phyloP scores from a whole-genome alignment of 2,113 vertebrate species.

The Eurystomus gularis region DNA sequence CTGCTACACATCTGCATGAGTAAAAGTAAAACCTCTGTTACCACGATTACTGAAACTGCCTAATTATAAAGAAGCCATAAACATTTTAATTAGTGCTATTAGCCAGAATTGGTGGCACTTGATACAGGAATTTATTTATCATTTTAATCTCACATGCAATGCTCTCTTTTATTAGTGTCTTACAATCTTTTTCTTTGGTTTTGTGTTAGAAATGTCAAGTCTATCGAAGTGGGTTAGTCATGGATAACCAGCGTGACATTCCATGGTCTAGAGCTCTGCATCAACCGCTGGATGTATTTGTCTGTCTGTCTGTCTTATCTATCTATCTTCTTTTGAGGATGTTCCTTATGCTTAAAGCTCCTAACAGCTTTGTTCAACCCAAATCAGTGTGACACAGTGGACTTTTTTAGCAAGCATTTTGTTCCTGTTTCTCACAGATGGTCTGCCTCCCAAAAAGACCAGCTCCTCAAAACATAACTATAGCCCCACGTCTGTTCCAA shows the following conservation, averaged over 20 bases:
- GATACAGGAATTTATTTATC: background rate
- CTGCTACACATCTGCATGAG: background rate
- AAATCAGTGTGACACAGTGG: background rate
- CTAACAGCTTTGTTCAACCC: background rate
- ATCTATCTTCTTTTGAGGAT: background rate
- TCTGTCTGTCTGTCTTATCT: background rate
- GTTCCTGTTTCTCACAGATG: background rate
- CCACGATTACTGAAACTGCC: background rate
- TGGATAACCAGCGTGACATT: background rate
- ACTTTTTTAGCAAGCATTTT: background rate
- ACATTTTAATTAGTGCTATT: background rate
- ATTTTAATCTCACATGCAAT: background rate
- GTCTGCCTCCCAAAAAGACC: background rate
- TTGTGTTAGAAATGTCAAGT: background rate
- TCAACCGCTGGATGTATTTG: background rate
- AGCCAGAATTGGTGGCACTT: background rate
- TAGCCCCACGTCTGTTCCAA: background rate
- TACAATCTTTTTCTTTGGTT: background rate
- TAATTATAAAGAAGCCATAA: background rate
- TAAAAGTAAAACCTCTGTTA: background rate
- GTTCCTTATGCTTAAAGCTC: background rate
- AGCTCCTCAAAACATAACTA: background rate
- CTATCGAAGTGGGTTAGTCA: background rate
- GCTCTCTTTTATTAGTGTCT: background rate
- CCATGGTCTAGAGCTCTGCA: background rate